These are phyloP conservation scores for Caenorhabditis panamensis DNA, from an alignment of 2,888 invertebrate species.

Conservation along the genomic window DNA sequence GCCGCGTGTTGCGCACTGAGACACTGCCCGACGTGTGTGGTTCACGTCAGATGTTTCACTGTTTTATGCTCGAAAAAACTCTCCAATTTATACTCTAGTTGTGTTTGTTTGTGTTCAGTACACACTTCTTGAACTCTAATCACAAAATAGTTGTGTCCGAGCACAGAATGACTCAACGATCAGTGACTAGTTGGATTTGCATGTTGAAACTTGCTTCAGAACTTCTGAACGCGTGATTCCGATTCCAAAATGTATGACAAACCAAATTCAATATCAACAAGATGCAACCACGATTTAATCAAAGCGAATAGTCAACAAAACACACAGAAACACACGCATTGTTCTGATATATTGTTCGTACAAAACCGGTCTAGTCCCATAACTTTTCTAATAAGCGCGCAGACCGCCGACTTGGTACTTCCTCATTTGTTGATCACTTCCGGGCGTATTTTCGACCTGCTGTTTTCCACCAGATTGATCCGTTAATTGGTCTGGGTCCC, in stretches of 20 bases:
- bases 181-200: too few relatives aligned
- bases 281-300: not conserved
- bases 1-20: conserved; percentile 20
- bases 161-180: conserved; percentile 21
- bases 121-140: conserved; percentile 2
- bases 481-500: not conserved
- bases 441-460: not conserved
- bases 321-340: not conserved
- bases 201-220: too few relatives aligned
- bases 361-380: conserved; percentile 18
- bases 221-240: not conserved
- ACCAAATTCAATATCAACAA: not conserved
- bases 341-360: conserved; percentile 8
- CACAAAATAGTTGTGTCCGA: conserved; percentile 7
- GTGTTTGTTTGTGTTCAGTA: conserved; percentile 4
- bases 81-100: not conserved
- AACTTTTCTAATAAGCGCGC: conserved; percentile 21
- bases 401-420: conserved; percentile 5
- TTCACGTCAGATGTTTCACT: conserved; percentile 16
- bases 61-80: not conserved
- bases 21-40: conserved; percentile 5
- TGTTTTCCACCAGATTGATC: not conserved
- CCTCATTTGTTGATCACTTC: not conserved
- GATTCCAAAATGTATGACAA: too few relatives aligned
- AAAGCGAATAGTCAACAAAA: not conserved